phyloP scores from a whole-genome alignment of 2,797 vertebrate species.

The Esox masquinongy region DNA sequence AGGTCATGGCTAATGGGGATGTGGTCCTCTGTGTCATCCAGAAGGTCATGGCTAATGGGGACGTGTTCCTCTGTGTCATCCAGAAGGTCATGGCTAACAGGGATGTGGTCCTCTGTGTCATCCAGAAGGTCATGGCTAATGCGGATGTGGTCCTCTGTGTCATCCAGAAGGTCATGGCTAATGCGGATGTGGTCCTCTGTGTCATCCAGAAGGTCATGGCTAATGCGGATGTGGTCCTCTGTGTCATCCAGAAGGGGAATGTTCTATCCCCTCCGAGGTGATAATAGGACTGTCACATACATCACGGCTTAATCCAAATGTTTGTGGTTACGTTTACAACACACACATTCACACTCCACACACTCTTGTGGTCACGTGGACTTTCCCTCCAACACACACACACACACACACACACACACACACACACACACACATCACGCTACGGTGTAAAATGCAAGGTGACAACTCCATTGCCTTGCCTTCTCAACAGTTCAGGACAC shows the following conservation, averaged over 20 bases:
- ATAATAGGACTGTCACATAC: not conserved
- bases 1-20: not conserved
- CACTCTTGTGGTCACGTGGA: not conserved
- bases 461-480: not conserved
- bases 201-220: not conserved
- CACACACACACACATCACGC: not conserved
- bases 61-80: not conserved
- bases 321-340: no score
- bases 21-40: not conserved
- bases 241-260: not conserved
- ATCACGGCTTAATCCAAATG: no score
- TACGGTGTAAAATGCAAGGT: not conserved
- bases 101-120: not conserved
- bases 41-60: not conserved
- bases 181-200: not conserved
- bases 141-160: not conserved
- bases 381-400: not conserved
- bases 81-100: not conserved
- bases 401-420: not conserved
- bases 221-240: not conserved
- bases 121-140: not conserved
- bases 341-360: not conserved
- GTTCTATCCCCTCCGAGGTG: not conserved
- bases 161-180: not conserved
- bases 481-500: not conserved